Conservation (phyloP, 2,113 vertebrate genomes). For the Gymnarchus niloticus region DNA sequence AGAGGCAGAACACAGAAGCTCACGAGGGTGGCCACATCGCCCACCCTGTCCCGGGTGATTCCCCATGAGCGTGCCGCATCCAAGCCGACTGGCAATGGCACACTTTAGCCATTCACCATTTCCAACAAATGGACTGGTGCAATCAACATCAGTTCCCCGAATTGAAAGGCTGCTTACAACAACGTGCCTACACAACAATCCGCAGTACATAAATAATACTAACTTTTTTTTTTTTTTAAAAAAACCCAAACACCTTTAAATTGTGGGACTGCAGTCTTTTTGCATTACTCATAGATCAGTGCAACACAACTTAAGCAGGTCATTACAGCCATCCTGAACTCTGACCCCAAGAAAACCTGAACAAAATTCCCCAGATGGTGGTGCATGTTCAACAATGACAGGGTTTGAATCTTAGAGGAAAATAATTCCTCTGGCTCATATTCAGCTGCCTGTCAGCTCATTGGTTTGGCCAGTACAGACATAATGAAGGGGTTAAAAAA, state of each 20-base stretch:
- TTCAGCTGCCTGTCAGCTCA: background rate
- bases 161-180: background rate
- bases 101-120: background rate
- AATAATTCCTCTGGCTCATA: background rate
- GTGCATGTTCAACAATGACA: background rate
- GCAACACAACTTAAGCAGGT: background rate
- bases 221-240: too few relatives aligned
- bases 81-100: too few relatives aligned
- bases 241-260: background rate
- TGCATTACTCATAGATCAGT: background rate
- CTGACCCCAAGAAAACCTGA: background rate
- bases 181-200: background rate
- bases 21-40: background rate
- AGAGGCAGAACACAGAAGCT: slow-evolving; percentile 48
- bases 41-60: background rate
- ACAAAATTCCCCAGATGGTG: background rate
- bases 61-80: too few relatives aligned
- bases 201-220: too few relatives aligned
- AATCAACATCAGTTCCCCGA: background rate
- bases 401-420: background rate
- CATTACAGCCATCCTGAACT: background rate
- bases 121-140: background rate
- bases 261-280: too few relatives aligned
- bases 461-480: background rate
- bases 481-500: too few relatives aligned